Evolutionary conservation across 2,113 vertebrate genomes (phyloP), one percentile per base, ranked within the genome.

Genomic region (Ramphastos sulfuratus): DNA sequence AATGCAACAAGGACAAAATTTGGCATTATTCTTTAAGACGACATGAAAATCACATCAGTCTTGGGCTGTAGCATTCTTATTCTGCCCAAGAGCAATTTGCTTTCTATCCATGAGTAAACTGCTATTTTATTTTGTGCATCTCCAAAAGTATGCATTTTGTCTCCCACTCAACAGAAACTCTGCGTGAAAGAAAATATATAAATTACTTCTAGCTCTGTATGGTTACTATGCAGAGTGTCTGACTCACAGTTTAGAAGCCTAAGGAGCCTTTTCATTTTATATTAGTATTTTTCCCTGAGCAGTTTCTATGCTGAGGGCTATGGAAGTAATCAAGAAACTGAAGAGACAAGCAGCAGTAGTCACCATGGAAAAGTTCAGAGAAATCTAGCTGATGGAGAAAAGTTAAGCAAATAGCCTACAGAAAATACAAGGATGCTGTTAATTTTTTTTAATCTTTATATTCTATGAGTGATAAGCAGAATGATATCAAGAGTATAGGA

Each of bases 11-110:
- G 67, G 74, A 90, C 96, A 94, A 69, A 81, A 89, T 95, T 93
- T 37, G 35, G 90, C 63, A 91, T 93, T 85, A 95, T 94, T 96
- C 69, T 90, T 96, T 95, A 95, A 88, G 93, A 82, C 80, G 92
- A 95, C 55, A 39, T 82, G 85, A 95, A 95, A 97, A 92, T 25
- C 25, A 74, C 82, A 92, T 93, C 93, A 95, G 28, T 96, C 94
- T 91, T 84, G 77, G 69, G n/a, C 74, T 85, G 46, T 56, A 93
- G 92, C 67, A 55, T 64, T 85, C 69, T 96, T 94, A 85, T 74
- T 91, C 70, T 78, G 74, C 90, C 48, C 86, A 71, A 93, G 96
- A 94, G 56, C 92, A 89, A 93, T 94, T 95, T 95, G 71, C 61
- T 97, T 91, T 87, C 75, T 90, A 28, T 87, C 82, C 75, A 89